These are phyloP conservation scores for Triplophysa bombifrons DNA, from an alignment of 2,797 vertebrate species.

Conservation along the genomic window DNA sequence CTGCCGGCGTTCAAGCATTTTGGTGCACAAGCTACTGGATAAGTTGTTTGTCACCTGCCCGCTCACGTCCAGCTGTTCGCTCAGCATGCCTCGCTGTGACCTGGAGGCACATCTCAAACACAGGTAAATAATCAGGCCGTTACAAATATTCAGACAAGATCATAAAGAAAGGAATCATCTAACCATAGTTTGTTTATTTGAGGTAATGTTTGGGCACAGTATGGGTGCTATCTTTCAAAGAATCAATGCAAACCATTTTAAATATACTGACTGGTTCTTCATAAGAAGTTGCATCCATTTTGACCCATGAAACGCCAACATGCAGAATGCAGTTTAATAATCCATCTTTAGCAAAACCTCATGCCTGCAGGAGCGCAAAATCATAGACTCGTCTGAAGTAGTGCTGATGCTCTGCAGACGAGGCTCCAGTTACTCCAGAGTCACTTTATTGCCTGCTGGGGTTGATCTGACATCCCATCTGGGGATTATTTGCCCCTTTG, in stretches of 20 bases:
- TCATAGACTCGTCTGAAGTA: background rate
- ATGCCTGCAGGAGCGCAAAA: background rate
- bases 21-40: slow-evolving; percentile 97
- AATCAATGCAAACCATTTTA: background rate
- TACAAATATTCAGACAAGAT: background rate
- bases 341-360: slow-evolving; percentile 1
- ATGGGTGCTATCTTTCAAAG: background rate
- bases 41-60: slow-evolving; percentile 93
- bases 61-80: slow-evolving; percentile 81
- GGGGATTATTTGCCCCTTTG: slow-evolving; percentile 76
- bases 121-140: slow-evolving; percentile 77
- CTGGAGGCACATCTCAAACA: slow-evolving; percentile 96
- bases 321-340: slow-evolving; percentile 2
- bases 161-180: background rate
- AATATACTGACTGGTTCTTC: background rate
- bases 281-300: background rate
- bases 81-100: slow-evolving; percentile 95
- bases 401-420: background rate
- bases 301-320: background rate
- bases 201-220: background rate
- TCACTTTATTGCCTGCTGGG: slow-evolving; percentile 39
- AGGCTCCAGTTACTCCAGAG: slow-evolving; percentile 3
- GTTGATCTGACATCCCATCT: slow-evolving; percentile 72
- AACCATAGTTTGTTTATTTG: background rate
- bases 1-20: slow-evolving; percentile 96